Percentiles rank a stretch among this genome's conserved stretches.
phyloP scores from a whole-genome alignment of 2,797 vertebrate species.

The Hemibagrus guttatus region DNA sequence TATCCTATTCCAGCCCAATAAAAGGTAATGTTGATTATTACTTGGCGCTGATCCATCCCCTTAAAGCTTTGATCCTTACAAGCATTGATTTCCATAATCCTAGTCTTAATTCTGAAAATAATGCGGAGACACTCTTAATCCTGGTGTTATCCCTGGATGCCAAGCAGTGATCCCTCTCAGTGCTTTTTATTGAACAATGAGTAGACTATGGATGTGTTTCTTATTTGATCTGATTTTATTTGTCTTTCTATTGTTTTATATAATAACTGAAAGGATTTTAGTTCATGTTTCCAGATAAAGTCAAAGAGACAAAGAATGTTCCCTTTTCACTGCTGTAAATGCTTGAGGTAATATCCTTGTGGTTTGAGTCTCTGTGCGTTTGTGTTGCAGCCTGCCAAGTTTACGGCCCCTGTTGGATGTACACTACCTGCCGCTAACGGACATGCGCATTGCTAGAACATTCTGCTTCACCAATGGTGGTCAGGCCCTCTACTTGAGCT shows the following conservation, averaged over 20 bases:
- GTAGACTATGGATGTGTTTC: neutral
- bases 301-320: neutral
- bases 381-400: conserved; percentile 87
- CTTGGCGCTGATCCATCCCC: neutral
- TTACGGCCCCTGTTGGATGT: conserved; percentile 93
- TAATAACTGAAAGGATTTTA: neutral
- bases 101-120: conserved; percentile 19
- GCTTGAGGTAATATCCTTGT: conserved; percentile 15
- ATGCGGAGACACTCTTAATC: conserved; percentile 25
- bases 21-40: neutral
- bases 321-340: neutral
- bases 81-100: conserved; percentile 34
- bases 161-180: neutral
- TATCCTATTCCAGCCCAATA: neutral
- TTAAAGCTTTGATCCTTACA: conserved; percentile 16
- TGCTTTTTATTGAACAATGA: conserved; percentile 1
- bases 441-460: conserved; percentile 98
- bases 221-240: conserved; percentile 7
- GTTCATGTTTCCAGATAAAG: neutral
- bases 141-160: conserved; percentile 18
- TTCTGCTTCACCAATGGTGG: conserved; percentile 96
- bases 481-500: conserved; percentile 94
- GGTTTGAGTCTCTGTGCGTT: conserved; percentile 21
- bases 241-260: neutral
- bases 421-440: conserved; percentile 92